phyloP scores from a whole-genome alignment of 2,797 vertebrate species.

The Enteromius treurensis region DNA sequence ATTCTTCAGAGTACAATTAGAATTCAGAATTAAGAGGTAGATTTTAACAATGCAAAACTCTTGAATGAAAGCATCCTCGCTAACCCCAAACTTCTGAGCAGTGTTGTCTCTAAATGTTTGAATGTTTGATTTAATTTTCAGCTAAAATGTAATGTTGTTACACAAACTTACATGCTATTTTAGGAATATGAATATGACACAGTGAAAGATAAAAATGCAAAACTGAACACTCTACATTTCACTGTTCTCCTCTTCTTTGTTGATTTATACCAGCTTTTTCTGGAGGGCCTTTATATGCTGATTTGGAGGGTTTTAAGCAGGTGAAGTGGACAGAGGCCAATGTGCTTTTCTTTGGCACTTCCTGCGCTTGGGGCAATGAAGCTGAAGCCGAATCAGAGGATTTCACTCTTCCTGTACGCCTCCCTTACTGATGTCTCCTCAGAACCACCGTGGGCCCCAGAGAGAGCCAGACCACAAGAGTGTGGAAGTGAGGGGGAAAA shows the following conservation, averaged over 20 bases:
- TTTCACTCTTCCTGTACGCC: conserved; percentile 65
- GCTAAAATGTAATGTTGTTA: background rate
- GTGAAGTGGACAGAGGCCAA: conserved; percentile 76
- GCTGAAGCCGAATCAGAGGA: conserved; percentile 62
- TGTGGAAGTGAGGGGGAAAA: conserved; percentile 65
- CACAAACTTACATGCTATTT: background rate
- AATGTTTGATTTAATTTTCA: background rate
- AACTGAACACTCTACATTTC: background rate
- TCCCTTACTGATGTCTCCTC: conserved; percentile 55
- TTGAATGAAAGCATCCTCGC: background rate
- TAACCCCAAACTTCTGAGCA: background rate
- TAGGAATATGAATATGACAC: background rate
- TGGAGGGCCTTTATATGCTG: conserved; percentile 67
- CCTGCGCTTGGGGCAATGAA: conserved; percentile 73
- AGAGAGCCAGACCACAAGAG: conserved; percentile 75
- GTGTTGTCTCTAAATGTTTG: background rate
- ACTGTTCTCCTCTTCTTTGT: conserved; percentile 14
- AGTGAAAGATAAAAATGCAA: background rate
- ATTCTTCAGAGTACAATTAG: background rate
- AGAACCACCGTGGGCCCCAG: conserved; percentile 64
- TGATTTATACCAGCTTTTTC: conserved; percentile 11
- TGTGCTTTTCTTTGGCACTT: conserved; percentile 65
- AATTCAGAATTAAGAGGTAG: background rate
- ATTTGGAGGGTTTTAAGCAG: conserved; percentile 66
- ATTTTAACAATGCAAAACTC: background rate